These are phyloP conservation scores for Drosophila tristis DNA, from an alignment of 1,140 invertebrate species.

Conservation along the genomic window DNA sequence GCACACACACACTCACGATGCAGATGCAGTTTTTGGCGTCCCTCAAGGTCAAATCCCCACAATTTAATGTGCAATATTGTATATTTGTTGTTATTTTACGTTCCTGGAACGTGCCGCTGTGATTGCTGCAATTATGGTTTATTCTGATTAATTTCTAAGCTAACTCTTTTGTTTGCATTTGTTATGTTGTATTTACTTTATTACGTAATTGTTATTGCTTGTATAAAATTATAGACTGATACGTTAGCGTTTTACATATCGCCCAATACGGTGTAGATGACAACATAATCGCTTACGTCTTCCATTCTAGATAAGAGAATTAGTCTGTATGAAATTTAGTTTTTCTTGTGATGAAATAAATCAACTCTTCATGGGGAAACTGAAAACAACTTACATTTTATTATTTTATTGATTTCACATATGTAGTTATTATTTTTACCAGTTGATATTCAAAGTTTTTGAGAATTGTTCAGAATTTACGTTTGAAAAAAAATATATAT, in stretches of 20 bases:
- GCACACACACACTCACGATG: slow-evolving; percentile 3
- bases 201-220: slow-evolving; percentile 10
- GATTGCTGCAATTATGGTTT: slow-evolving; percentile 16
- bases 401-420: neutral
- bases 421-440: too few species aligned
- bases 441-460: too few species aligned
- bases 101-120: slow-evolving; percentile 45
- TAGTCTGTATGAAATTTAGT: slow-evolving; percentile 37
- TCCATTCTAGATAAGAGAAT: slow-evolving; percentile 47
- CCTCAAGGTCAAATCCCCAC: slow-evolving; percentile 41
- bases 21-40: slow-evolving; percentile 1
- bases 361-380: slow-evolving; percentile 41
- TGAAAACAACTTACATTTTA: slow-evolving; percentile 7
- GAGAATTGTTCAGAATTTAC: too few species aligned
- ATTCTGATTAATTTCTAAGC: neutral
- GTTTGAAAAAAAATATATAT: too few species aligned
- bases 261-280: slow-evolving; percentile 27
- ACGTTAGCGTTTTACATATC: slow-evolving; percentile 1
- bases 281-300: slow-evolving; percentile 58
- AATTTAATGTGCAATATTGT: slow-evolving; percentile 51
- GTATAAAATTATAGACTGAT: slow-evolving; percentile 14
- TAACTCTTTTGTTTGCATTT: slow-evolving; percentile 27
- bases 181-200: slow-evolving; percentile 23
- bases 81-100: slow-evolving; percentile 22
- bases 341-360: slow-evolving; percentile 50